These are phyloP conservation scores for Sinopyrophorus schimmeli DNA, from an alignment of 2,888 invertebrate genomes.

Conservation along the genomic window DNA sequence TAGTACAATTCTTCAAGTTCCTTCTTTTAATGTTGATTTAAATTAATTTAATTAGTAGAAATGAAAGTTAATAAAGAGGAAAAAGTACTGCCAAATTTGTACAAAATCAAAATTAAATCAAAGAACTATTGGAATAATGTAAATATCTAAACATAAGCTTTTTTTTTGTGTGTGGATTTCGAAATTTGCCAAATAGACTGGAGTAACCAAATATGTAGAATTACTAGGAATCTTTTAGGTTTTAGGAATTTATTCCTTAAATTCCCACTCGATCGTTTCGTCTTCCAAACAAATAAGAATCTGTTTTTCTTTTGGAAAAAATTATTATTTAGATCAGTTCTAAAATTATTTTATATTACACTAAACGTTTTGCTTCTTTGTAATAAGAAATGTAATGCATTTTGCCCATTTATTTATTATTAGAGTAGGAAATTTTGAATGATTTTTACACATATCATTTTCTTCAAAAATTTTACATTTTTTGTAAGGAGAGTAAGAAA, in stretches of 20 bases:
- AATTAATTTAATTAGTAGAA: slow-evolving; percentile 23
- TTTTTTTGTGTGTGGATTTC: slow-evolving; percentile 4
- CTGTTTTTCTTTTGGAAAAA: no score
- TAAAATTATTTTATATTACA: no score
- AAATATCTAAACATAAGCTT: not conserved
- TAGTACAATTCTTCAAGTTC: slow-evolving; percentile 31
- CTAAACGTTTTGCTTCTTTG: no score
- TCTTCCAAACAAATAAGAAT: slow-evolving; percentile 41
- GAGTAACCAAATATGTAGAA: slow-evolving; percentile 46
- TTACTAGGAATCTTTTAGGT: slow-evolving; percentile 36
- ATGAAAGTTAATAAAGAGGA: no score
- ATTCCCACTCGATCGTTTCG: slow-evolving; percentile 29
- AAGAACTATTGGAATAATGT: slow-evolving; percentile 4
- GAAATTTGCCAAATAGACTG: slow-evolving; percentile 46
- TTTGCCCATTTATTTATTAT: slow-evolving; percentile 24
- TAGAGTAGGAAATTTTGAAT: slow-evolving; percentile 34
- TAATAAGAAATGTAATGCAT: slow-evolving; percentile 14
- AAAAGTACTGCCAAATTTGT: slow-evolving; percentile 28
- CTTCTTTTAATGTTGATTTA: slow-evolving; percentile 28
- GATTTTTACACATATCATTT: slow-evolving; percentile 27
- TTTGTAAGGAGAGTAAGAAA: slow-evolving; percentile 28
- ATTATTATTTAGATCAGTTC: no score
- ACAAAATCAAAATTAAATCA: slow-evolving; percentile 16
- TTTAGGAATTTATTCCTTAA: slow-evolving; percentile 34
- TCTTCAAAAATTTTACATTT: no score